Evolutionary conservation across 2,888 invertebrate genomes (phyloP).

Genomic region (Synergus itoensis): DNA sequence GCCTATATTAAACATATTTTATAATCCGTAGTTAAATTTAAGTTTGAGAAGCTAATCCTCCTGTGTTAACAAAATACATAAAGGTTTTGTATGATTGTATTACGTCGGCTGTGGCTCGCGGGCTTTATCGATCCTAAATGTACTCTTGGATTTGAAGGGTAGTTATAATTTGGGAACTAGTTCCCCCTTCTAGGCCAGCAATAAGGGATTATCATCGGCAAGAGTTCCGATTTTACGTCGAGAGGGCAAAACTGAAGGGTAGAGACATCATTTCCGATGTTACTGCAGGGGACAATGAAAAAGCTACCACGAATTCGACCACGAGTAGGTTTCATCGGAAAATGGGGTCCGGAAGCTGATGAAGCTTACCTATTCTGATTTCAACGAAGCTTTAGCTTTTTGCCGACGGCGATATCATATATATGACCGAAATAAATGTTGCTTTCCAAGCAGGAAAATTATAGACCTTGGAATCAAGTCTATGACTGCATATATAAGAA

Average conservation of each 20-base stretch:
- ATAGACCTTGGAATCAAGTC: neutral
- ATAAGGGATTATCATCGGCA: conserved; percentile 20
- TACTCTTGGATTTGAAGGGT: neutral
- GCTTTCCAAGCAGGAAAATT: neutral
- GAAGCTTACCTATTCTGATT: conserved; percentile 23
- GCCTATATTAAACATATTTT: conserved; percentile 32
- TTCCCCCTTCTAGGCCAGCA: neutral
- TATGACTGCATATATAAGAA: neutral
- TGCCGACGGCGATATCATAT: neutral
- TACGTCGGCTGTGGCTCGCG: neutral
- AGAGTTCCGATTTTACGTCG: conserved; percentile 35
- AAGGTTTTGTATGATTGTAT: neutral
- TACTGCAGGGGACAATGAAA: conserved; percentile 28
- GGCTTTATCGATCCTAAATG: conserved; percentile 27
- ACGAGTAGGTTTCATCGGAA: conserved; percentile 30
- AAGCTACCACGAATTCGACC: conserved; percentile 25
- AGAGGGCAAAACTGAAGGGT: conserved; percentile 33
- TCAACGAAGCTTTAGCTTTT: neutral
- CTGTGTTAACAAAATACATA: conserved; percentile 33
- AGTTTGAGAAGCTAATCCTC: neutral
- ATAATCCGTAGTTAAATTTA: neutral
- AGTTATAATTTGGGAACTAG: neutral
- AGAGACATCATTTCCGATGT: conserved; percentile 23
- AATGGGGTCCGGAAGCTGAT: conserved; percentile 13
- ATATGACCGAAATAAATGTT: neutral